Conservation (phyloP, 2,888 invertebrate species). For the Eretmocerus hayati region DNA sequence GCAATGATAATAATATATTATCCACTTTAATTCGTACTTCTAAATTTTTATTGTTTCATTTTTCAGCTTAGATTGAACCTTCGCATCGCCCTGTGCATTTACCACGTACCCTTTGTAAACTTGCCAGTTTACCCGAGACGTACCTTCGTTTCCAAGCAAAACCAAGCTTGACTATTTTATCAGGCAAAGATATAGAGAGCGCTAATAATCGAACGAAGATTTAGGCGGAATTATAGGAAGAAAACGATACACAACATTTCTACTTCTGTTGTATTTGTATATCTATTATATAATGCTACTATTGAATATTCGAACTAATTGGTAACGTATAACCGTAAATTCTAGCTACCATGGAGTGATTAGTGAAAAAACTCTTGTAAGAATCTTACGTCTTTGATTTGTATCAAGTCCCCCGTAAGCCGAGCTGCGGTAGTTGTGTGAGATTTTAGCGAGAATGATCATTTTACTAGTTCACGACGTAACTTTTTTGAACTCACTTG, state of each 20-base stretch:
- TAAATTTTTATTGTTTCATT: constrained; percentile 13
- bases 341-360: no score
- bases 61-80: constrained; percentile 43
- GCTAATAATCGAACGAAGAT: constrained; percentile 16
- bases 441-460: no score
- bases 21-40: background rate
- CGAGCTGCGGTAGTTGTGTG: no score
- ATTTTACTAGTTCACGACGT: no score
- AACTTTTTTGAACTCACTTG: no score
- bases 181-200: no score
- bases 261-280: constrained; percentile 45
- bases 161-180: constrained; percentile 8
- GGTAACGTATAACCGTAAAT: constrained; percentile 42
- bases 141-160: constrained; percentile 32
- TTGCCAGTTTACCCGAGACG: constrained; percentile 25
- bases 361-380: constrained; percentile 30
- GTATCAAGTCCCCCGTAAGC: no score
- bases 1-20: background rate
- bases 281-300: constrained; percentile 41
- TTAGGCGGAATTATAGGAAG: constrained; percentile 25
- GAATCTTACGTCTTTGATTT: no score
- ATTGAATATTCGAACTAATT: constrained; percentile 42
- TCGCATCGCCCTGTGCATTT: constrained; percentile 35
- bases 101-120: constrained; percentile 33
- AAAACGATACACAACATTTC: constrained; percentile 38